Evolutionary conservation across 2,113 vertebrate species (phyloP), one percentile per base, ranked within the genome.

Genomic region (Triplophysa siluroides): DNA sequence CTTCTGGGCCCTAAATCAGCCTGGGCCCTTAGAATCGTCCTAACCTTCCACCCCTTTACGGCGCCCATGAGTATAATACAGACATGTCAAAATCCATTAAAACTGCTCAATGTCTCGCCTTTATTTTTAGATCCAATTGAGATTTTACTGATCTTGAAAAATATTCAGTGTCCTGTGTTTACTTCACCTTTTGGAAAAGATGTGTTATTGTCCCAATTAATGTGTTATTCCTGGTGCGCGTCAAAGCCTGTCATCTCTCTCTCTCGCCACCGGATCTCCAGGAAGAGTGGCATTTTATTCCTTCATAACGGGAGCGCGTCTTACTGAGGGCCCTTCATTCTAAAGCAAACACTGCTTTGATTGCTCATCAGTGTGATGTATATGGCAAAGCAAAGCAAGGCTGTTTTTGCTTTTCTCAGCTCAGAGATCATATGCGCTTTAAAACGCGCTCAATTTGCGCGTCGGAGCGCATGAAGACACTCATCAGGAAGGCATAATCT

Each of bases 51-150:
- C n/a, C n/a, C n/a, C n/a, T n/a, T n/a, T n/a, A n/a, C n/a, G n/a
- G n/a, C n/a, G n/a, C n/a, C n/a, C n/a, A n/a, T n/a, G n/a, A n/a
- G n/a, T n/a, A n/a, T 98, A 98, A 99, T 98, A 96, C 95, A 92
- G 95, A 95, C 93, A 95, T 93, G 96, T 98, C 97, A 98, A 96
- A 96, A 97, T 96, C 95, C 95, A 99, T 99, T 99, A 98, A 95
- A 98, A 97, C 96, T 96, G 96, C 96, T 98, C 96, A 98, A 96
- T 95, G 96, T 98, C 97, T 97, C 88, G 94, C 95, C 94, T 95
- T 97, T 98, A 98, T 98, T 98, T 99, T 98, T 98, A 98, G 98
- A 98, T 95, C 92, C 96, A 98, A 98, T 97, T 98, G 96, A 96
- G 95, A 96, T 94, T 97, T 97, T 97, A 98, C 96, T 97, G 97